Evolutionary conservation across 2,888 invertebrate genomes (phyloP).

Genomic region (Aphidius colemani): DNA sequence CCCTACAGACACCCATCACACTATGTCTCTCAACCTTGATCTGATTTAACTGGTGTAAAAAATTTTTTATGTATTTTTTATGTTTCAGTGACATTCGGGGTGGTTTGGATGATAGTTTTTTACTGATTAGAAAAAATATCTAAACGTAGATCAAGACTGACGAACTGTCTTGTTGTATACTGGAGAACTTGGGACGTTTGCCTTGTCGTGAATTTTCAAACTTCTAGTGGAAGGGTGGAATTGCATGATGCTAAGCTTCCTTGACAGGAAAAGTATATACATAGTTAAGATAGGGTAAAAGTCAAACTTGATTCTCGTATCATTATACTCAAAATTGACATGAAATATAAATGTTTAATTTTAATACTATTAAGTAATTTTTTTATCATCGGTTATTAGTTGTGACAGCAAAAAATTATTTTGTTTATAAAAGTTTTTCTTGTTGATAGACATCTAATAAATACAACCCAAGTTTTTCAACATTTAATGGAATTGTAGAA

Average conservation of each 20-base stretch:
- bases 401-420: too few species aligned
- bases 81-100: background rate
- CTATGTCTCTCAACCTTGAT: too few species aligned
- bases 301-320: background rate
- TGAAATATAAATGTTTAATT: background rate
- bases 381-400: background rate
- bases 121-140: slow-evolving; percentile 56
- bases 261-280: slow-evolving; percentile 12
- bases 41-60: too few species aligned
- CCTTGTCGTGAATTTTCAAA: slow-evolving; percentile 20
- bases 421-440: too few species aligned
- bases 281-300: background rate
- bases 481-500: background rate
- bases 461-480: background rate
- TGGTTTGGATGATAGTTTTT: background rate
- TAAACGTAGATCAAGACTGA: slow-evolving; percentile 55
- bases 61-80: slow-evolving; percentile 3
- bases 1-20: too few species aligned
- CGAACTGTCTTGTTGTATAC: slow-evolving; percentile 50
- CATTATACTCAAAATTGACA: slow-evolving; percentile 1
- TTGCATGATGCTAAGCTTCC: slow-evolving; percentile 11
- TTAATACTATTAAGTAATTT: background rate
- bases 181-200: slow-evolving; percentile 28
- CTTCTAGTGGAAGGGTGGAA: slow-evolving; percentile 6
- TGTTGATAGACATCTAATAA: too few species aligned